Evolutionary conservation across 2,113 vertebrate genomes (phyloP).

Genomic region (Turdus rufiventris): DNA sequence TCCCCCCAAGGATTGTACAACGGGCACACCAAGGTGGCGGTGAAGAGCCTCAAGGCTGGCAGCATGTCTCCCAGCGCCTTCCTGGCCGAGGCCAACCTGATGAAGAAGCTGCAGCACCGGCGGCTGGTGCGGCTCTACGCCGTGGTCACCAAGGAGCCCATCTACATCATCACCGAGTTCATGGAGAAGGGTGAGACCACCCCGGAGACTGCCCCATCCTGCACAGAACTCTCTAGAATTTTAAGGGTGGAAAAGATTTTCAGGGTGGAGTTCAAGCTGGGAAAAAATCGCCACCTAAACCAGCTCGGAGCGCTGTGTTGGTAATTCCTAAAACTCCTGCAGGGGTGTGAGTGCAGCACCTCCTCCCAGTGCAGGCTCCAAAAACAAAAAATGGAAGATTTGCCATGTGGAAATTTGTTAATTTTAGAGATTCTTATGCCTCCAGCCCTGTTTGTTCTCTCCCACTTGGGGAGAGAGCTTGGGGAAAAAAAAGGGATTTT

Average conservation of each 20-base stretch:
- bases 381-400: background rate
- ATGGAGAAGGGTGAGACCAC: slow-evolving; percentile 91
- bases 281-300: fast-evolving
- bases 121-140: slow-evolving; percentile 91
- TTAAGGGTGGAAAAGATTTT: fast-evolving
- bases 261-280: fast-evolving
- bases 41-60: slow-evolving; percentile 92
- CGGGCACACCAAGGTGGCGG: slow-evolving; percentile 87
- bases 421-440: background rate
- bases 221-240: no score
- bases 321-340: fast-evolving
- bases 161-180: slow-evolving; percentile 96
- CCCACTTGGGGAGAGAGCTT: fast-evolving
- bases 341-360: background rate
- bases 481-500: background rate
- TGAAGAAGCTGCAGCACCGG: slow-evolving; percentile 92
- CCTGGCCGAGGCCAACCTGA: slow-evolving; percentile 94
- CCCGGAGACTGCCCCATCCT: fast-evolving
- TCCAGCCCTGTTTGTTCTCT: background rate
- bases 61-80: slow-evolving; percentile 94
- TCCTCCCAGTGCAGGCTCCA: background rate
- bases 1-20: slow-evolving; percentile 81
- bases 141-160: slow-evolving; percentile 95
- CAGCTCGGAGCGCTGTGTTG: fast-evolving
- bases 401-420: fast-evolving